Evolutionary conservation across 2,888 invertebrate species (phyloP).

Genomic region (Tridacna crocea): DNA sequence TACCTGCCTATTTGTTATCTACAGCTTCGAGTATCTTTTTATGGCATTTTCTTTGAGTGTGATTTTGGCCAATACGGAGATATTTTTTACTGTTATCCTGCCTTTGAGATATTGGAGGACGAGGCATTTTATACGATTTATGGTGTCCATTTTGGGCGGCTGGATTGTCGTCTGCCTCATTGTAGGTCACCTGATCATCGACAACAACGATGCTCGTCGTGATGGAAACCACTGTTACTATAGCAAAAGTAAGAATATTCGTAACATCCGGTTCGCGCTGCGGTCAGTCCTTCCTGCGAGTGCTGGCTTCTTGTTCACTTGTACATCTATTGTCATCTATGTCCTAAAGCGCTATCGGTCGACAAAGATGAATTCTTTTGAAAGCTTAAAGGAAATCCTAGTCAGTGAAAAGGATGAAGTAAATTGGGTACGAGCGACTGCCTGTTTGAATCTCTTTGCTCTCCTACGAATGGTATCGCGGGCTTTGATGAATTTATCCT

Average conservation of each 20-base stretch:
- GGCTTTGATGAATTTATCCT: neutral
- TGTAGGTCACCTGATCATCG: conserved; percentile 43
- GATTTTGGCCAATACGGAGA: conserved; percentile 34
- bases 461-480: conserved; percentile 13
- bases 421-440: conserved; percentile 26
- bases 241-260: conserved; percentile 4
- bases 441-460: conserved; percentile 31
- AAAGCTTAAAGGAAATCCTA: conserved; percentile 33
- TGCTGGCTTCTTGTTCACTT: conserved; percentile 30
- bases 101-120: conserved; percentile 30
- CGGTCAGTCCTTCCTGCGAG: conserved; percentile 27
- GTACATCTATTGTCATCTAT: conserved; percentile 22
- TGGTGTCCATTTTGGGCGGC: conserved; percentile 27
- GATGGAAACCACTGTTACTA: conserved; percentile 26
- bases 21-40: conserved; percentile 34
- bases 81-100: conserved; percentile 39
- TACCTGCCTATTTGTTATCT: conserved; percentile 30
- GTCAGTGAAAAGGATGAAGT: conserved; percentile 24
- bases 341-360: conserved; percentile 23
- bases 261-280: conserved; percentile 19
- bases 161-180: conserved; percentile 36
- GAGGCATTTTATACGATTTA: conserved; percentile 35
- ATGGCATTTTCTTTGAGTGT: conserved; percentile 20
- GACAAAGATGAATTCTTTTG: conserved; percentile 11
- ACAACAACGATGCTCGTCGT: conserved; percentile 30